A percentile compares a stretch with the other conserved stretches of the same genome.
phyloP scores from a whole-genome alignment of 2,113 vertebrate species.

The Dasyornis broadbenti region DNA sequence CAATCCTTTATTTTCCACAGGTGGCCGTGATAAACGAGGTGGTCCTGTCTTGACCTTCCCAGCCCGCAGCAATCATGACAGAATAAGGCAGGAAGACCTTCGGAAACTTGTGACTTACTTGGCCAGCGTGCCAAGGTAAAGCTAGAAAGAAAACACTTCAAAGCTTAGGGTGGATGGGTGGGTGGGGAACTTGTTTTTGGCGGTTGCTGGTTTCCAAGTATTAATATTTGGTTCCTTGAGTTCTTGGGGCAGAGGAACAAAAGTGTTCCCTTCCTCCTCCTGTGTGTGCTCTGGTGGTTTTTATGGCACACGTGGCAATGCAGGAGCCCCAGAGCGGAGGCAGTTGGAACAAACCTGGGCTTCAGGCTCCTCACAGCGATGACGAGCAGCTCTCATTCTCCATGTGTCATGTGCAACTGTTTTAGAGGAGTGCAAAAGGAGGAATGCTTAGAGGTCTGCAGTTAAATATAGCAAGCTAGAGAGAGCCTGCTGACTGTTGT shows the following conservation, averaged over 20 bases:
- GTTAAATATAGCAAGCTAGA: background rate
- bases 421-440: background rate
- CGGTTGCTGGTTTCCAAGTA: constrained; percentile 54
- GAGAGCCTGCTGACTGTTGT: background rate
- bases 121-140: constrained; percentile 90
- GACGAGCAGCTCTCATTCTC: background rate
- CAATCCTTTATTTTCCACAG: constrained; percentile 69
- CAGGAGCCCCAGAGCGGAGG: background rate
- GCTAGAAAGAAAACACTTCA: constrained; percentile 60
- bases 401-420: background rate
- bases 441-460: background rate
- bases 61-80: constrained; percentile 95
- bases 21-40: constrained; percentile 95
- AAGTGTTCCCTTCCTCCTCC: constrained; percentile 41
- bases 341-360: background rate
- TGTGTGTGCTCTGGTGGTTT: background rate
- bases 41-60: constrained; percentile 97
- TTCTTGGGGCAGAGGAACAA: background rate
- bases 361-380: background rate
- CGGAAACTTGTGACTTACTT: constrained; percentile 96
- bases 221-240: constrained; percentile 43
- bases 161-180: background rate
- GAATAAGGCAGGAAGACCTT: constrained; percentile 98
- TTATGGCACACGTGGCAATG: accelerated
- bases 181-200: constrained; percentile 57